phyloP scores from a whole-genome alignment of 2,113 vertebrate species.

The Petroica traversi region DNA sequence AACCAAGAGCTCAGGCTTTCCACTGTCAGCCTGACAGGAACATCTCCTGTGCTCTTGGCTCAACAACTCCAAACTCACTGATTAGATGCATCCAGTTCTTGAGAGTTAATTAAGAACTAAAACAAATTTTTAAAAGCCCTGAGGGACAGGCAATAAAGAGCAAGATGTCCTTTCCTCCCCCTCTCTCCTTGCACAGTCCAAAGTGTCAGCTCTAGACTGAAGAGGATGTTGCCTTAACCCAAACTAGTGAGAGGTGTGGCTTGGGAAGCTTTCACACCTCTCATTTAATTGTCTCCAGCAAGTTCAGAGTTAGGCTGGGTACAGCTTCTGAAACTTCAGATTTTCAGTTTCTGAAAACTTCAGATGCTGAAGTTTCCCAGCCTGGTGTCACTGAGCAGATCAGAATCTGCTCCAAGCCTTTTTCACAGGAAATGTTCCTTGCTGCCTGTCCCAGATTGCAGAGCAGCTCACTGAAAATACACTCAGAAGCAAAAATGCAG shows the following conservation, averaged over 20 bases:
- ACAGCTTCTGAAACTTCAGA: too few species aligned
- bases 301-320: not conserved
- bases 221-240: not conserved
- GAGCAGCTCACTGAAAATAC: not conserved
- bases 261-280: not conserved
- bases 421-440: not conserved
- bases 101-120: constrained; percentile 16
- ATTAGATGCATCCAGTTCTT: constrained; percentile 13
- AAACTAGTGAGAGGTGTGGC: not conserved
- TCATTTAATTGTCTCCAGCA: not conserved
- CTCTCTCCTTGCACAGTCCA: not conserved
- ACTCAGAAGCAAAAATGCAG: not conserved
- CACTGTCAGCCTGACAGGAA: not conserved
- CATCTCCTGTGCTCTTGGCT: not conserved
- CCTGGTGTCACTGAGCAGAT: not conserved
- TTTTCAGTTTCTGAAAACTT: too few species aligned
- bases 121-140: not conserved
- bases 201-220: not conserved
- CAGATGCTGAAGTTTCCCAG: not conserved
- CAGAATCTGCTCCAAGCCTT: not conserved
- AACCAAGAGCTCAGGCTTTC: not conserved
- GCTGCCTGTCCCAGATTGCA: not conserved
- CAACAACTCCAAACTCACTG: not conserved
- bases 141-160: not conserved
- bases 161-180: not conserved